A percentile compares a stretch with the other conserved stretches of the same genome.
Conservation (phyloP, 1,140 invertebrate genomes). For the Ditylenchus dipsaci region DNA sequence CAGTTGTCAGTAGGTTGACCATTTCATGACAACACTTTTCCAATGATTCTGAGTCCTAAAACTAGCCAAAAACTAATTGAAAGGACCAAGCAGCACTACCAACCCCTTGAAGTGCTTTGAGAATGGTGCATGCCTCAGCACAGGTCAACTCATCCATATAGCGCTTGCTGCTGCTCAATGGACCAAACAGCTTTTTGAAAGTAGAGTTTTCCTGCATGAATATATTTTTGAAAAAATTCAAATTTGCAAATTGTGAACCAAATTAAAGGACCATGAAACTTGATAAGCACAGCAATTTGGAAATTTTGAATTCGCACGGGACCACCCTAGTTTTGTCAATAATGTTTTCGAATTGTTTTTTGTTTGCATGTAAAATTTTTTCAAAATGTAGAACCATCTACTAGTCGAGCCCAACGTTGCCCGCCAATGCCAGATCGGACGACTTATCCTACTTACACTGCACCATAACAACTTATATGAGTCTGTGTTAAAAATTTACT, state of each 20-base stretch:
- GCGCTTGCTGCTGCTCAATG: slow-evolving; percentile 8
- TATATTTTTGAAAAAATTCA: neutral
- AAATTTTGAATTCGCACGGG: too few relatives aligned
- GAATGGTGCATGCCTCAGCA: slow-evolving; percentile 17
- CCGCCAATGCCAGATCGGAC: too few relatives aligned
- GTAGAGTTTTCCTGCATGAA: neutral
- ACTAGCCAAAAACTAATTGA: neutral
- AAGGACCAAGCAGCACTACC: neutral
- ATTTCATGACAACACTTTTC: slow-evolving; percentile 21
- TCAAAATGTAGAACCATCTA: too few relatives aligned
- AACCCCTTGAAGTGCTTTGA: slow-evolving; percentile 11
- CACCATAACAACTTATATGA: too few relatives aligned
- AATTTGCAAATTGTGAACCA: neutral
- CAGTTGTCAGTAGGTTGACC: slow-evolving; percentile 21
- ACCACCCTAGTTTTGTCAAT: too few relatives aligned
- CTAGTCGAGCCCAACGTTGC: too few relatives aligned
- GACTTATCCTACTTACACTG: too few relatives aligned
- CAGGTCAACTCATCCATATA: slow-evolving; percentile 21
- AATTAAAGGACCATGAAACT: too few relatives aligned
- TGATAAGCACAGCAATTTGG: too few relatives aligned
- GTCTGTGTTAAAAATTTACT: too few relatives aligned
- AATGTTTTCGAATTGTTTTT: too few relatives aligned
- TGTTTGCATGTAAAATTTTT: too few relatives aligned
- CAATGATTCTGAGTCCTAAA: slow-evolving; percentile 5
- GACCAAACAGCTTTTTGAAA: slow-evolving; percentile 18